Evolutionary conservation across 2,888 invertebrate genomes (phyloP), one percentile per base, ranked within the genome.

Genomic region (Sinohyriopsis cumingii): DNA sequence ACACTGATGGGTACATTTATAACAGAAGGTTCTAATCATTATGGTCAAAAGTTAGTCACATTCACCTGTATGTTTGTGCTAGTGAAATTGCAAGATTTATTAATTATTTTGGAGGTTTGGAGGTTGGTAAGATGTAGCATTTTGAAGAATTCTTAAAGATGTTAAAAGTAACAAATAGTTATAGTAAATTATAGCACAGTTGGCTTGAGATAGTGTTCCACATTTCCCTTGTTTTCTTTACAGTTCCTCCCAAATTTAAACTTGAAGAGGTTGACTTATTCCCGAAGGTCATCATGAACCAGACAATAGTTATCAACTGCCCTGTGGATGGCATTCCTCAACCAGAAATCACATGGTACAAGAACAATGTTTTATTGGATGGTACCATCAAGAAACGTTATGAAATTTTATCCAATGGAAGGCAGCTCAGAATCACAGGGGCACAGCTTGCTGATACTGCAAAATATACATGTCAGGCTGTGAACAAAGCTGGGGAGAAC

Each of bases 401-500:
- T 67, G 81, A 84, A 68, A 75, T 85, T 5, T 64, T 86, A 53
- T 82, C 84, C 4, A 75, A 76, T 1, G 88, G 88, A 0, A 73
- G 86, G 63, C 87, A 88, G 72, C 78, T 89, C 6, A 72, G 82
- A 22, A 81, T 89, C 25, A 77, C 81, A 65, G 74, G 77, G 24
- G 85, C 86, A 0, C 82, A 85, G 71, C 71, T 87, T 12, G 76
- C 81, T 3, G 88, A 89, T 73, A 72, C 81, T 0, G 89, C 84
- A 12, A 69, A 61, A 15, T 92, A 90, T 77, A 84, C 84, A 45
- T 92, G 91, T 81, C 77, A 87, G 33, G 91, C 90, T 5, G 81
- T 76, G 5, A 92, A 91, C 82, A 91, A 91, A 71, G 91, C 91
- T 9, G 91, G 91, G 5, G 79, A 82, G 22, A 89, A 91, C 61